Evolutionary conservation across 2,113 vertebrate genomes (phyloP), one percentile per base, ranked within the genome.

Genomic region (Myiagra hebetior): DNA sequence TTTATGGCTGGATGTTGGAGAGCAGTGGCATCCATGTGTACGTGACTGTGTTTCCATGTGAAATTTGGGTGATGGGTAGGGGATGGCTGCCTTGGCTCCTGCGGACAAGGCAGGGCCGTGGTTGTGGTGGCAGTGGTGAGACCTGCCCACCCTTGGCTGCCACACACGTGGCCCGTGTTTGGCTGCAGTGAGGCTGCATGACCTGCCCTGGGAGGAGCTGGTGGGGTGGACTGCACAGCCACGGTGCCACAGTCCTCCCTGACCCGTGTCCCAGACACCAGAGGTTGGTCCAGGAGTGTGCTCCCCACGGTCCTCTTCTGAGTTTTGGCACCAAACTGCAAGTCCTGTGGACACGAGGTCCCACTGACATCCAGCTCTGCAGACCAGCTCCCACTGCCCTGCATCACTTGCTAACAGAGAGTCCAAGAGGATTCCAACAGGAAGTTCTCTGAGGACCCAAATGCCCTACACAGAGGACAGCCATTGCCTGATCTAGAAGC

Each of bases 21-120:
- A 87, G 49, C 64, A 44, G 49, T 17, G 41, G 15, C 44, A 78
- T 70, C 73, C 2, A 0, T 57, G 57, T 41, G 15, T 23, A 23
- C 0, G 0, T 87, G 73, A 11, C 56, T 41, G 10, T 33, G 62
- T 41, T 74, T 79, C 69, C 11, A 0, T 42, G 57, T 56, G 77
- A 57, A n/a, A 57, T 49, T 5, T 49, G 62, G 65, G 57, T 2
- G 4, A 31, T 39, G 41, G 35, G 17, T 10, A 6, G 18, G 64
- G 70, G 31, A 63, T 2, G 4, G 44, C 39, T 82, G 65, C 77
- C 42, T 15, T 47, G 1, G 0, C 41, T 75, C 31, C 75, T 31
- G 52, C 0, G 0, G 52, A 16, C 0, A 3, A 11, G n/a, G 50
- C 42, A 52, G 86, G 80, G 53, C 55, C 3, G 2, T 0, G 0